Evolutionary conservation across 2,888 invertebrate species (phyloP).

Genomic region (Drosophila pseudotalamancana): DNA sequence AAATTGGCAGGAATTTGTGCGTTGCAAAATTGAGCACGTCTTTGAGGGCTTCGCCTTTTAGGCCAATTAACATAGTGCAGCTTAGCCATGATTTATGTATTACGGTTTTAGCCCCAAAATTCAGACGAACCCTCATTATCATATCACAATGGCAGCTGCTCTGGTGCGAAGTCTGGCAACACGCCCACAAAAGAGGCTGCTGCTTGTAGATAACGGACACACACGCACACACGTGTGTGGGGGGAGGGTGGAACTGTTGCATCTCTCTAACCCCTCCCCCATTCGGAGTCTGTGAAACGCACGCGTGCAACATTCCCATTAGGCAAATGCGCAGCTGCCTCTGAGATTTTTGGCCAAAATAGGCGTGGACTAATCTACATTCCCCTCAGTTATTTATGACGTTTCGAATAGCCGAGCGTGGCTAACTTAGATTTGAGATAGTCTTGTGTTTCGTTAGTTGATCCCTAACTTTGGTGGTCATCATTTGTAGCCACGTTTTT

Average conservation of each 20-base stretch:
- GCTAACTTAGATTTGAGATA: slow-evolving; percentile 63
- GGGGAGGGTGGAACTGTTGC: slow-evolving; percentile 8
- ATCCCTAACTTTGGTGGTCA: slow-evolving; percentile 47
- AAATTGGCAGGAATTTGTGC: slow-evolving; percentile 76
- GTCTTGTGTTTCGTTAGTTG: slow-evolving; percentile 42
- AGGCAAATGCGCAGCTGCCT: slow-evolving; percentile 57
- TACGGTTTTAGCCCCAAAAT: slow-evolving; percentile 8
- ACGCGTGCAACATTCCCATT: slow-evolving; percentile 64
- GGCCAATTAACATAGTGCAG: slow-evolving; percentile 77
- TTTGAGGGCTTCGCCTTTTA: slow-evolving; percentile 26
- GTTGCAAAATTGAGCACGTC: slow-evolving; percentile 43
- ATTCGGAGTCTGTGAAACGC: slow-evolving; percentile 16
- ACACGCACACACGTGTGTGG: slow-evolving; percentile 32
- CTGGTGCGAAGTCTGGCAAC: slow-evolving; percentile 44
- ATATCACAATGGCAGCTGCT: slow-evolving; percentile 70
- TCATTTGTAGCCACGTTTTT: slow-evolving; percentile 65
- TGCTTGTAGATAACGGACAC: slow-evolving; percentile 48
- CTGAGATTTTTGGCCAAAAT: slow-evolving; percentile 23
- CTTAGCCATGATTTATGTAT: slow-evolving; percentile 76
- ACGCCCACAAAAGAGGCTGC: slow-evolving; percentile 42
- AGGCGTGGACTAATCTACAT: slow-evolving; percentile 68
- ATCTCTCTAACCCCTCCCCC: background rate
- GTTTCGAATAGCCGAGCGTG: slow-evolving; percentile 27
- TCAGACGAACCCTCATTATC: slow-evolving; percentile 66
- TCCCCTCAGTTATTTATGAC: slow-evolving; percentile 62